Evolutionary conservation across 2,888 invertebrate species (phyloP).

Genomic region (Invenusta paracnida): DNA sequence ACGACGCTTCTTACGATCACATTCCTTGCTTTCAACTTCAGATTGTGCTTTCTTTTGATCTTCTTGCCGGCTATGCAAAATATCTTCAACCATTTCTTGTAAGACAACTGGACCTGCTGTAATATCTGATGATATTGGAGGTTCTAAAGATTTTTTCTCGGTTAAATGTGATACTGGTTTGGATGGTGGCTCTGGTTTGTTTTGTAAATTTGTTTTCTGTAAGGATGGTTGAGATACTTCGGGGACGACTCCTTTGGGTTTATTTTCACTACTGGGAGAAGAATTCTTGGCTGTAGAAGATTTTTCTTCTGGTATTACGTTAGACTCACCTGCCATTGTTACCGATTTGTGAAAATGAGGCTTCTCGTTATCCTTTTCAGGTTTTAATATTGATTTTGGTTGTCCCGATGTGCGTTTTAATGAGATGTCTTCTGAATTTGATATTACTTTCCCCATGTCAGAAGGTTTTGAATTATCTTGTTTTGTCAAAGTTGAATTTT

Average conservation of each 20-base stretch:
- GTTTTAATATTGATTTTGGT: conserved; percentile 9
- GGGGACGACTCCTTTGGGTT: too few relatives aligned
- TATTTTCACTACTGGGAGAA: too few relatives aligned
- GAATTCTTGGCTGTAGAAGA: background rate
- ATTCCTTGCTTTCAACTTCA: background rate
- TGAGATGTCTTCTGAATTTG: background rate
- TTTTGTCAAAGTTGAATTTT: background rate
- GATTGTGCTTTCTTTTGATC: background rate
- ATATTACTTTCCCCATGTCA: background rate
- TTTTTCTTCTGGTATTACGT: background rate
- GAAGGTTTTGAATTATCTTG: background rate
- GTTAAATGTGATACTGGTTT: background rate
- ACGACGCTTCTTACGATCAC: background rate
- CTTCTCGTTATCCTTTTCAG: background rate
- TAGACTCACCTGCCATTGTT: background rate
- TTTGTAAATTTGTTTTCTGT: background rate
- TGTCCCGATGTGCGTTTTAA: background rate
- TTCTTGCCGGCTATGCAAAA: conserved; percentile 12
- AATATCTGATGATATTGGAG: background rate
- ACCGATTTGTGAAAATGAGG: background rate
- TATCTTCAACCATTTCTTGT: conserved; percentile 28
- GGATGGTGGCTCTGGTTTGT: background rate
- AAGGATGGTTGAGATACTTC: background rate
- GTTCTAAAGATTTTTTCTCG: background rate
- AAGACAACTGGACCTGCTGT: background rate